Evolutionary conservation across 2,888 invertebrate genomes (phyloP), one percentile per base, ranked within the genome.

Genomic region (Pachymerium ferrugineum): DNA sequence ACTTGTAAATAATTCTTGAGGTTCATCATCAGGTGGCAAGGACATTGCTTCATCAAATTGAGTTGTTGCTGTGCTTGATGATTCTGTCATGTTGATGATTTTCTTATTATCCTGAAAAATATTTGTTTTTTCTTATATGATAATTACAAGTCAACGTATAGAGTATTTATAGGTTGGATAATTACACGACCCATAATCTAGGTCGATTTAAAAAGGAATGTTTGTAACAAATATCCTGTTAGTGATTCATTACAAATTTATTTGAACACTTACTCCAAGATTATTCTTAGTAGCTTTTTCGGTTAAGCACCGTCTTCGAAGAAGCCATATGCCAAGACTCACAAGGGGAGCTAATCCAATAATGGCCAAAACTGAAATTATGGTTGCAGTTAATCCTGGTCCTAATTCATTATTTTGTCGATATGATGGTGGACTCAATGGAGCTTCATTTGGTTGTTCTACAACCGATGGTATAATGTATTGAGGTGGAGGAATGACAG

Each of bases 311-410:
- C 67, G 28, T 19, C 19, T 67, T n/a, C 74, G 68, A 77, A 90
- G 88, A 74, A 91, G 86, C 78, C 90, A 86, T 16, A 88, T 86
- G 1, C 89, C 87, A 67, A 87, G 85, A 22, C 88, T 89, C 3
- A 89, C 87, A 22, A 89, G 87, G 3, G 90, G 82, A 75, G 92
- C 87, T 70, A 93, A 84, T 3, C 86, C 88, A 78, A 88, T 88
- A 70, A 91, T 87, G 10, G 89, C 88, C 28, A 89, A 85, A 70
- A 92, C 84, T 1, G 92, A 90, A 78, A 92, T 87, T 70, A 92
- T 83, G 62, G 90, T 89, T 76, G 88, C 84, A 54, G 89, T 85
- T 67, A 89, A 82, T 77, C 88, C 88, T 72, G 83, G 16, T 75
- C 75, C 75, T 31, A 71, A 73, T 42, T 42, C 75, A 33, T 74